Percentiles rank a stretch among this genome's conserved stretches.
Conservation (phyloP, 2,113 vertebrate genomes). For the Nansenia antarctica region DNA sequence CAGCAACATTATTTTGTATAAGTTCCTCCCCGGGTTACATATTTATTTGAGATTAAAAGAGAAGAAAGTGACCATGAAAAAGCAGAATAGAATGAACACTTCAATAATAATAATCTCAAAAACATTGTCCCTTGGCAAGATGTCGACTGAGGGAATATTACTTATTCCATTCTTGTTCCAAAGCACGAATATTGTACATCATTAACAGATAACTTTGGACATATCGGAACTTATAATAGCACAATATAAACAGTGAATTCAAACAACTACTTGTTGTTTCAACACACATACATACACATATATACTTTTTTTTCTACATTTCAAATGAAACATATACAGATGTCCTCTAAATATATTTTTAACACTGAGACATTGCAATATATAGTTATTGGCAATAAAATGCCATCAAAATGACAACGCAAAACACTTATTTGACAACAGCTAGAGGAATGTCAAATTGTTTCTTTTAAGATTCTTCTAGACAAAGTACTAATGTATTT, state of each 20-base stretch:
- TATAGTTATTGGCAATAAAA: background rate
- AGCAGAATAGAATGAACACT: too few relatives aligned
- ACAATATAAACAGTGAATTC: conserved; percentile 18
- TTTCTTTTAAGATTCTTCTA: background rate
- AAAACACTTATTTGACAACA: conserved; percentile 11
- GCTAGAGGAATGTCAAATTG: background rate
- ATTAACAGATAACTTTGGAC: background rate
- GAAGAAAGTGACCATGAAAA: background rate
- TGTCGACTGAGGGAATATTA: too few relatives aligned
- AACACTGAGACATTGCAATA: conserved; percentile 24
- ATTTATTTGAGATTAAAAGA: background rate
- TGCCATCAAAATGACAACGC: background rate
- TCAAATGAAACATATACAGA: conserved; percentile 10
- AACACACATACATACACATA: too few relatives aligned
- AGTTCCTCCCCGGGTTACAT: conserved; percentile 26
- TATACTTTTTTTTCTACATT: background rate
- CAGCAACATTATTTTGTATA: conserved; percentile 20
- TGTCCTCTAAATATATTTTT: conserved; percentile 10
- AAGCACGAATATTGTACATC: too few relatives aligned
- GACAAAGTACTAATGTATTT: background rate
- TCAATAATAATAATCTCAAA: too few relatives aligned
- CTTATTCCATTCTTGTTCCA: too few relatives aligned
- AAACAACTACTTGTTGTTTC: conserved; percentile 13
- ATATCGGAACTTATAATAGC: background rate
- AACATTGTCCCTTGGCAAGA: too few relatives aligned